Evolutionary conservation across 2,888 invertebrate species (phyloP), one percentile per base, ranked within the genome.

Genomic region (Yponomeuta sedellus): DNA sequence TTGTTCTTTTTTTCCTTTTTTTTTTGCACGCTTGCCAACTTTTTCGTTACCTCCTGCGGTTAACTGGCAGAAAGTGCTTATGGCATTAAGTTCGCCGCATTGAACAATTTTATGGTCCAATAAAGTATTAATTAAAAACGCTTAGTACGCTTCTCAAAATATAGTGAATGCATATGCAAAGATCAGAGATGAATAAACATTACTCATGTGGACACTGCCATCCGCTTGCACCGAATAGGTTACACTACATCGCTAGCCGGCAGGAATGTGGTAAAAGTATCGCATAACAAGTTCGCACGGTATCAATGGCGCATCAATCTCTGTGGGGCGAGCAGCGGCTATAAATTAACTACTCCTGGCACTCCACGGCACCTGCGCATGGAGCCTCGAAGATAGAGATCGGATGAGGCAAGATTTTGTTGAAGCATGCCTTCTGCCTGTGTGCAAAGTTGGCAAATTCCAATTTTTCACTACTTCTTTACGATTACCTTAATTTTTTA

Each of bases 261-360:
- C 58, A 59, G 59, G 65, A 65, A 65, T 65, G 65, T 19, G 64
- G 64, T 22, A 56, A 64, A 56, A 25, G 65, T 39, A 59, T 59
- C 34, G n/a, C 19, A 59, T 65, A 59, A 59, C 65, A 25, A 59
- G 59, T 64, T 67, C 66, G 59, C 65, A 57, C 66, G 67, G 64
- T 66, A 66, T 67, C 67, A 61, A 64, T 65, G 61, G 34, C 11
- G 66, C 66, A 66, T 68, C 68, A 68, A 66, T 68, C 68, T 61
- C 65, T 16, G 66, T 12, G 64, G 64, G 64, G 64, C 25, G 64
- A 64, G 56, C 64, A 57, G 65, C 25, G 57, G 56, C 66, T 61
- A 68, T 68, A 66, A 68, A 68, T 68, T 68, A 68, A 61, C 66
- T 58, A 57, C 34, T 39, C 12, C 25, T 59, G 65, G 22, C 58